Evolutionary conservation across 64 coral and sea anemone species (phyloP), one percentile per base, ranked within the genome.

Genomic region (Actinia tenebrosa): DNA sequence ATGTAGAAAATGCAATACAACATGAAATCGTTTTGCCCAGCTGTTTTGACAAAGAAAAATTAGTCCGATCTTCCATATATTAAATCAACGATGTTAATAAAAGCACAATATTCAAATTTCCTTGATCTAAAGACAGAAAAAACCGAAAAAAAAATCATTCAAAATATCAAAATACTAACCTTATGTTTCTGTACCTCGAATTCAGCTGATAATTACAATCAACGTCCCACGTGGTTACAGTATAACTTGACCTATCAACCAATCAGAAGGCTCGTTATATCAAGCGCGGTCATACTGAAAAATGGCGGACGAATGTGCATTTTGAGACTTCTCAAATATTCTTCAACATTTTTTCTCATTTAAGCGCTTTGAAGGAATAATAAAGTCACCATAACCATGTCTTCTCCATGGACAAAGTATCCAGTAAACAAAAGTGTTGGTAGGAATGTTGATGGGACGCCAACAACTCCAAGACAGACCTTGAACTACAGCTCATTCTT

Each of bases 401-500:
- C 94, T 56, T 92, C 87, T 77, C 94, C 94, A 14, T 96, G 94
- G 94, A 79, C 91, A 61, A 90, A 86, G 46, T 77, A 53, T 45
- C 78, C 84, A 64, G 5, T 61, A 5, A 83, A 84, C 8, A 83
- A 55, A 47, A 72, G 22, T 23, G 44, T 79, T 25, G 82, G 83
- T 77, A 87, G 87, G 7, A 79, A 80, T 13, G 15, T 82, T 16
- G 89, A 91, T 19, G 60, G 89, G 10, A 91, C 45, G 71, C 87
- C 87, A 27, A 88, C 89, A 59, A 95, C 94, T 0, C 80, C 94
- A 2, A 84, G 88, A 20, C 91, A 93, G 63, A 79, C 81, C 13
- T 85, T 96, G 25, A 96, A 77, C 72, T 90, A 90, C 78, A 93
- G 88, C 64, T 96, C 90, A 15, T 87, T 90, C 45, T 85, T 96